Evolutionary conservation across 2,888 invertebrate genomes (phyloP).

Genomic region (Lomographa bimaculata): DNA sequence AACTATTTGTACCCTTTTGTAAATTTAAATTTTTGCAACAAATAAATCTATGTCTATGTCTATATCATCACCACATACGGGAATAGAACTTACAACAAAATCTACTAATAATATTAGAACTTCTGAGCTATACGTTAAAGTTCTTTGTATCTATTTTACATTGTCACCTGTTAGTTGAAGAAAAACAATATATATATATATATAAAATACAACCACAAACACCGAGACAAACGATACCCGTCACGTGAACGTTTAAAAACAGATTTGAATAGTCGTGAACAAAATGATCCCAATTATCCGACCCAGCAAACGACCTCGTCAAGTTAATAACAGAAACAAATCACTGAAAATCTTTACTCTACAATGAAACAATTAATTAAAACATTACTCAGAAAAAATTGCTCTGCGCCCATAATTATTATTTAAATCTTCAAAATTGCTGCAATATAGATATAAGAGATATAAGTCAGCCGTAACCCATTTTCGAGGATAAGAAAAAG

Average conservation of each 20-base stretch:
- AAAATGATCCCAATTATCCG: conserved; percentile 57
- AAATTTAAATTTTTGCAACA: too few relatives aligned
- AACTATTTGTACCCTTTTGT: too few relatives aligned
- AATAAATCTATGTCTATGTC: too few relatives aligned
- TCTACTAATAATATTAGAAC: too few relatives aligned
- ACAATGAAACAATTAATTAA: conserved; percentile 75
- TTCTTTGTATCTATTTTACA: too few relatives aligned
- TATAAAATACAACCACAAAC: too few relatives aligned
- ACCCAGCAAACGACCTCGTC: conserved; percentile 69
- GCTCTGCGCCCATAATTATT: conserved; percentile 72
- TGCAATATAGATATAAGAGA: conserved; percentile 78
- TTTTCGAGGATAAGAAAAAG: conserved; percentile 84
- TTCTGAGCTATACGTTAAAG: too few relatives aligned
- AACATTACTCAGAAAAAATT: conserved; percentile 61
- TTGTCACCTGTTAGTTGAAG: too few relatives aligned
- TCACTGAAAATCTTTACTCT: conserved; percentile 64
- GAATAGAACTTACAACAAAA: too few relatives aligned
- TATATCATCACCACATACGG: too few relatives aligned
- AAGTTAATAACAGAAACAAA: conserved; percentile 79
- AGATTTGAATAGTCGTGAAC: conserved; percentile 23
- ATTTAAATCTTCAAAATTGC: conserved; percentile 78
- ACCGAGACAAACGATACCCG: conserved; percentile 7
- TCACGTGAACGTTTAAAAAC: conserved; percentile 19
- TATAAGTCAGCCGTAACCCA: conserved; percentile 81
- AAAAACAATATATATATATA: too few relatives aligned